Conservation (phyloP, 2,888 invertebrate species). For the Balanococcus diminutus region DNA sequence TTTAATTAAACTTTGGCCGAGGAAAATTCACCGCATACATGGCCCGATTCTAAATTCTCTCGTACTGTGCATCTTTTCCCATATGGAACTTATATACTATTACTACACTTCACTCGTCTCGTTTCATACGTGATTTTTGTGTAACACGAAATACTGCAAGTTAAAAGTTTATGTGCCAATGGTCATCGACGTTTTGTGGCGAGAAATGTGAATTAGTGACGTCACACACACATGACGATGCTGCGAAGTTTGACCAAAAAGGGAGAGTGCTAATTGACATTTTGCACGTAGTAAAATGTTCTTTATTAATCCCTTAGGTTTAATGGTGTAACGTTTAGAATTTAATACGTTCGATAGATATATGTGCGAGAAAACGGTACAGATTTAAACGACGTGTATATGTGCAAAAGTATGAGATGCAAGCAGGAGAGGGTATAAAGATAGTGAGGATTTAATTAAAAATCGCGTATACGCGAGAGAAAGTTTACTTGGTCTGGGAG, state of each 20-base stretch:
- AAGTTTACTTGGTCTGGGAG: neutral
- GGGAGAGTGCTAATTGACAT: slow-evolving; percentile 43
- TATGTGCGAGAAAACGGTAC: neutral
- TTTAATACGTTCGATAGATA: slow-evolving; percentile 4
- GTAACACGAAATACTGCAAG: neutral
- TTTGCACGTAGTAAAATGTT: slow-evolving; percentile 43
- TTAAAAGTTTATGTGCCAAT: neutral
- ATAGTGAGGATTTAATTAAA: slow-evolving; percentile 11
- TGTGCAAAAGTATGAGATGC: neutral
- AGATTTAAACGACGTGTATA: neutral
- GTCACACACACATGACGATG: neutral
- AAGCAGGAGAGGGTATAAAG: neutral
- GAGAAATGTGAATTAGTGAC: neutral
- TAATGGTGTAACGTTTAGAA: slow-evolving; percentile 33
- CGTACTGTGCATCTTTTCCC: neutral
- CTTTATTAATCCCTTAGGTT: slow-evolving; percentile 50
- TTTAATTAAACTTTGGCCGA: slow-evolving; percentile 19
- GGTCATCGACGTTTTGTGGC: neutral
- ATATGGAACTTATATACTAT: neutral
- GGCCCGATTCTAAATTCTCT: no score
- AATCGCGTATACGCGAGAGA: neutral
- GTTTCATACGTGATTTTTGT: neutral
- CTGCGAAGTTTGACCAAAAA: neutral
- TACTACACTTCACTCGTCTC: neutral
- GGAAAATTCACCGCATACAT: neutral